Evolutionary conservation across 2,888 invertebrate species (phyloP).

Genomic region (Litoditis marina): DNA sequence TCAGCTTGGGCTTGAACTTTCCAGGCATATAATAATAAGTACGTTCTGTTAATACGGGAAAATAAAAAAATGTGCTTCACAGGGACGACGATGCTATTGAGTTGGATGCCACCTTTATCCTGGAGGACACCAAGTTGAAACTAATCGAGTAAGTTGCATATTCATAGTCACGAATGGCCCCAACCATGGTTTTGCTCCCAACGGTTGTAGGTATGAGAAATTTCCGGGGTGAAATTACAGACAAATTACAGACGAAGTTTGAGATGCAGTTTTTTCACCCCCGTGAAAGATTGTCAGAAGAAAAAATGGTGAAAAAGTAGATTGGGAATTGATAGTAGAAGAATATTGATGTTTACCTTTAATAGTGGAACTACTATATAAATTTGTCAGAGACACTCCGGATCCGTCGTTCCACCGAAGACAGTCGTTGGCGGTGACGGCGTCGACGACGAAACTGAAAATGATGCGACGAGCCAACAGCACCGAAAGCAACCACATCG

Average conservation of each 20-base stretch:
- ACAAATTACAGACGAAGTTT: too few relatives aligned
- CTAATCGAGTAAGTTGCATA: conserved; percentile 42
- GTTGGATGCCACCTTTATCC: conserved; percentile 58
- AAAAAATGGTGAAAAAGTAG: conserved; percentile 17
- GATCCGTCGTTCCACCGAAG: conserved; percentile 47
- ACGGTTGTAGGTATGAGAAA: too few relatives aligned
- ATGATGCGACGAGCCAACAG: conserved; percentile 59
- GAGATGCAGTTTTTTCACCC: background rate
- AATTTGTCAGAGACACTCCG: conserved; percentile 27
- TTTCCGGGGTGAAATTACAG: too few relatives aligned
- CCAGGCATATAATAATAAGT: too few relatives aligned
- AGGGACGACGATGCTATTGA: conserved; percentile 42
- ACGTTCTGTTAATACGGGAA: too few relatives aligned
- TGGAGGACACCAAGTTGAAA: conserved; percentile 59
- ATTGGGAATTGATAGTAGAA: conserved; percentile 3
- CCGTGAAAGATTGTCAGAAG: background rate
- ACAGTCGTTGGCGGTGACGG: conserved; percentile 57
- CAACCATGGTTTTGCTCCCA: too few relatives aligned
- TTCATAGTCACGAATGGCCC: too few relatives aligned
- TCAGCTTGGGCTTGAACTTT: too few relatives aligned
- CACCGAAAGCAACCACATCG: conserved; percentile 54
- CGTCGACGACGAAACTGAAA: conserved; percentile 53
- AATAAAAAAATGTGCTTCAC: background rate
- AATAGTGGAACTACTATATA: conserved; percentile 14
- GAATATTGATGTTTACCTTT: background rate